These are phyloP conservation scores for Acleris emargana DNA, from an alignment of 2,888 invertebrate genomes.

Conservation along the genomic window DNA sequence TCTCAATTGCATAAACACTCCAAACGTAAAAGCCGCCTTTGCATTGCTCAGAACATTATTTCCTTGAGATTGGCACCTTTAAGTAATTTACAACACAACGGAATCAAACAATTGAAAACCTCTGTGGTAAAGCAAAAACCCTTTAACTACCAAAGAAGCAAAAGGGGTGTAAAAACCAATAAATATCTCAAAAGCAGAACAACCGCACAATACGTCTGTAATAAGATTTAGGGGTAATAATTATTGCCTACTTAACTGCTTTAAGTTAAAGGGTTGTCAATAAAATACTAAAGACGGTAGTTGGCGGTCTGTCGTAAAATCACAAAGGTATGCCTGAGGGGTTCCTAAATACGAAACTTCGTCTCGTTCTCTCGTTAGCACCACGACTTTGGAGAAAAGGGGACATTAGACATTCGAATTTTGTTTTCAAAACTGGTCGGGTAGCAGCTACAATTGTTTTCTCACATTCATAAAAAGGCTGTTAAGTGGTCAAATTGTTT, in stretches of 20 bases:
- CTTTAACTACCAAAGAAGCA: conserved; percentile 8
- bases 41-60: background rate
- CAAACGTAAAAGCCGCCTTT: too few relatives aligned
- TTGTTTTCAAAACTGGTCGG: conserved; percentile 38
- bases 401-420: background rate
- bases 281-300: conserved; percentile 61
- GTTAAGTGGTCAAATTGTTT: conserved; percentile 48
- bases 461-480: conserved; percentile 66
- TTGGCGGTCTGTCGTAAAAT: conserved; percentile 48
- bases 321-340: conserved; percentile 39
- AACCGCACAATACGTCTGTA: conserved; percentile 23
- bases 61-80: background rate
- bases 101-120: conserved; percentile 3
- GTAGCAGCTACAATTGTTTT: conserved; percentile 74
- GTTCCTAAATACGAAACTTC: conserved; percentile 41
- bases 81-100: conserved; percentile 1
- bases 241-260: conserved; percentile 31
- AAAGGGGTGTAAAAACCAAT: conserved; percentile 27
- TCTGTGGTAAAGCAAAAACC: background rate
- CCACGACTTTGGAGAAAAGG: background rate
- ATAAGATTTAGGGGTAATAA: conserved; percentile 35
- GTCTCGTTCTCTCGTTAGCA: background rate
- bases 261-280: conserved; percentile 60
- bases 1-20: too few relatives aligned
- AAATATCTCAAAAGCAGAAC: conserved; percentile 15